Evolutionary conservation across 1,140 invertebrate genomes (phyloP).

Genomic region (Akabosia matsudoensis): DNA sequence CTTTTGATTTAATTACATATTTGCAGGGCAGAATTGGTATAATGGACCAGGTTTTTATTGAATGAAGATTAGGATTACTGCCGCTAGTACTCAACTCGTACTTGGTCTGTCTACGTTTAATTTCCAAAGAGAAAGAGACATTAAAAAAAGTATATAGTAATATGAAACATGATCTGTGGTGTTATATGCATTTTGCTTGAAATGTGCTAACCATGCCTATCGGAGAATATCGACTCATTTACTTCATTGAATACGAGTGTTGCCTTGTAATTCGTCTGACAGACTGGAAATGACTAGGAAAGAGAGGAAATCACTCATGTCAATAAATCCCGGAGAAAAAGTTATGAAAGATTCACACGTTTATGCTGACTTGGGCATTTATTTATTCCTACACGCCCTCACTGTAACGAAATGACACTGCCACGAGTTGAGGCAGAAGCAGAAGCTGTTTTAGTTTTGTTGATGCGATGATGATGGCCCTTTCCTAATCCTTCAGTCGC

Average conservation of each 20-base stretch:
- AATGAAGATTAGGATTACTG: no score
- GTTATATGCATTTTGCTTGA: not conserved
- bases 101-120: no score
- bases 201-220: no score
- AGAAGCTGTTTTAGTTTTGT: not conserved
- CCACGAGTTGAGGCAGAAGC: not conserved
- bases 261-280: not conserved
- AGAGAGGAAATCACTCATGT: conserved; percentile 1
- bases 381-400: conserved; percentile 7
- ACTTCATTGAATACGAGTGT: no score
- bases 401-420: not conserved
- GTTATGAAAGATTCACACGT: not conserved
- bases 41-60: no score
- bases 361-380: conserved; percentile 18
- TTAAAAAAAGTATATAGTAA: no score
- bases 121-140: no score
- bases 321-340: conserved; percentile 7
- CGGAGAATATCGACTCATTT: no score
- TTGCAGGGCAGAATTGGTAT: no score
- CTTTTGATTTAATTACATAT: no score
- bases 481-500: not conserved
- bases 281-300: not conserved
- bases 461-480: not conserved
- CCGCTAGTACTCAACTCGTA: no score
- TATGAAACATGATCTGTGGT: no score